Conservation (phyloP, 1,140 invertebrate species). For the Odontomachus brunneus region DNA sequence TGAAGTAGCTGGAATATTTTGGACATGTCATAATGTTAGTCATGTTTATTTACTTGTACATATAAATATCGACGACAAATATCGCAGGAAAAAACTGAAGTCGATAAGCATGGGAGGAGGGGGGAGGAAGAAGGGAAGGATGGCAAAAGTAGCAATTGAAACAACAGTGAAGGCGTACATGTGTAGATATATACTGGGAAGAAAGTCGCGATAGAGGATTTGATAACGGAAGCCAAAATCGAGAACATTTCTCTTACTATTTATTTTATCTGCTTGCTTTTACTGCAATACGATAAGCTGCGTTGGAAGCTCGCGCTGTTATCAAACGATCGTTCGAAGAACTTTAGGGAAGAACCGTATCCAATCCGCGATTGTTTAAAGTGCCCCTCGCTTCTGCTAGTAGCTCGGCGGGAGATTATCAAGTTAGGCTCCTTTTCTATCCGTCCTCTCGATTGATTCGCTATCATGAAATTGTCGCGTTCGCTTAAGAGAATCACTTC, state of each 20-base stretch:
- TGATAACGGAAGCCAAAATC: constrained; percentile 9
- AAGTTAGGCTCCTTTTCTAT: constrained; percentile 8
- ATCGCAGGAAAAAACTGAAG: not conserved
- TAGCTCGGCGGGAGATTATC: constrained; percentile 4
- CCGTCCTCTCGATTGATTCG: not conserved
- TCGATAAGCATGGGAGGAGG: too few relatives aligned
- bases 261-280: constrained; percentile 41
- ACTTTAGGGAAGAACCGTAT: constrained; percentile 25
- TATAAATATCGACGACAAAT: constrained; percentile 32
- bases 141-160: not conserved
- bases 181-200: constrained; percentile 14
- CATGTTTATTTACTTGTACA: not conserved
- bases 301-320: not conserved
- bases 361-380: constrained; percentile 28
- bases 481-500: not conserved
- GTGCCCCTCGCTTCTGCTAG: not conserved
- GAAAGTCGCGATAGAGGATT: constrained; percentile 16
- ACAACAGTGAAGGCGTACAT: constrained; percentile 7
- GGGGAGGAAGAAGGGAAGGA: not conserved
- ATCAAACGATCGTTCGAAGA: constrained; percentile 29
- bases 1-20: too few relatives aligned
- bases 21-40: too few relatives aligned
- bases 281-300: constrained; percentile 29
- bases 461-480: not conserved
- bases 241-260: constrained; percentile 33